Base-by-base conservation (phyloP, 2,888 invertebrate genomes). In the Acronicta alni region DNA sequence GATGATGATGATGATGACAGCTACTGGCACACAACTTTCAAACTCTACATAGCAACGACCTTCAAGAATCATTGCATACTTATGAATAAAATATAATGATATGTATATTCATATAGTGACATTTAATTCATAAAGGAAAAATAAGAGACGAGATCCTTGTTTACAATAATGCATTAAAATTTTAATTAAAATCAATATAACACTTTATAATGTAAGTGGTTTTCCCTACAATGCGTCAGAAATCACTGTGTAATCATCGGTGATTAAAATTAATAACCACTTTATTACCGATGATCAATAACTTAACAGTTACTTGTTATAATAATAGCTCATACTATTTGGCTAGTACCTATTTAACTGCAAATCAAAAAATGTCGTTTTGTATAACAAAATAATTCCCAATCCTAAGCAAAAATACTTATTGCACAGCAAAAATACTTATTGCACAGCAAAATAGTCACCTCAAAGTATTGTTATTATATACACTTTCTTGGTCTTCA, bases 61-160 rank as follows among this genome's bases (percentile, higher is more conserved):
- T 39, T 20, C 47, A 56, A 51, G 49, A 35, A 48, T 51, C 16
- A 35, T 17, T 46, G 23, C 20, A 23, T n/a, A 17, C 30, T n/a
- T 5, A 67, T 47, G 45, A 45, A 35, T n/a, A 20, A 35, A 41
- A 46, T 17, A 23, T 17, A 3, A 63, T 61, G n/a, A n/a, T n/a
- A n/a, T 45, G 35, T 37, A 39, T 23, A 67, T 53, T 72, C 41
- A 65, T 42, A 65, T n/a, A 41, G 30, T 65, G 67, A 51, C 52
- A 53, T 71, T 53, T 57, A 45, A 56, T 67, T 68, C 17, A 41
- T 57, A 46, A 43, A 38, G 32, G 53, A 57, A 67, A 66, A 38
- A 55, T 47, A 47, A 26, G 14, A 49, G 39, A 37, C 16, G 15
- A 17, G 15, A 15, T 37, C 20, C 41, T 48, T 48, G 47, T 57